Evolutionary conservation across 2,113 vertebrate species (phyloP).

Genomic region (Morone chrysops): DNA sequence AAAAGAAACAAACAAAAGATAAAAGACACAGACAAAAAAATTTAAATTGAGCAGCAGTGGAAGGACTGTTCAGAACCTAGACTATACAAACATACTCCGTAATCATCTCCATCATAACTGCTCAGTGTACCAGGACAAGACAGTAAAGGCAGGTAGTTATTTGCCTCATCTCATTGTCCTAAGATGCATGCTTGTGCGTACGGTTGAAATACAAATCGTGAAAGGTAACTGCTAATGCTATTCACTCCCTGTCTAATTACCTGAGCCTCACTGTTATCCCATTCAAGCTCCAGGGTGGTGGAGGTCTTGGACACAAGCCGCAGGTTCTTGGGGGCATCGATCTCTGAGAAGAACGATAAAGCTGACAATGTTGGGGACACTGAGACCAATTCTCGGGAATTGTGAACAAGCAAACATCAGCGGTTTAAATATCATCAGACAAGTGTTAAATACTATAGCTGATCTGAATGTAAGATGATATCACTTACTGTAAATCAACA

Average conservation of each 20-base stretch:
- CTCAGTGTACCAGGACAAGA: background rate
- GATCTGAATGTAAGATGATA: background rate
- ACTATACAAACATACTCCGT: background rate
- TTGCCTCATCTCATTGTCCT: background rate
- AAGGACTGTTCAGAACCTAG: background rate
- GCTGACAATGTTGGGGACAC: slow-evolving; percentile 82
- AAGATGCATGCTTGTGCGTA: background rate
- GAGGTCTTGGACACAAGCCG: slow-evolving; percentile 89
- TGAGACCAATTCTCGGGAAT: slow-evolving; percentile 77
- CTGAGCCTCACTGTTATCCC: slow-evolving; percentile 98
- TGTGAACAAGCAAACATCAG: slow-evolving; percentile 64
- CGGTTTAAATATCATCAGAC: slow-evolving; percentile 36
- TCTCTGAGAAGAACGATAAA: slow-evolving; percentile 89
- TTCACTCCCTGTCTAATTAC: slow-evolving; percentile 39
- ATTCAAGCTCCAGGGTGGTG: slow-evolving; percentile 90
- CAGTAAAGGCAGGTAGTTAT: background rate
- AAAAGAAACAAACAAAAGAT: background rate
- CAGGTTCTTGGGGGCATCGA: slow-evolving; percentile 96
- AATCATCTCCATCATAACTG: background rate
- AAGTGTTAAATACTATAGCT: background rate
- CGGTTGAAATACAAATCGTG: background rate
- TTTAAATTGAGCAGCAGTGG: background rate
- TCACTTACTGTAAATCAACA: background rate
- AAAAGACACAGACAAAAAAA: background rate
- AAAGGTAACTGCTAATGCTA: background rate